Base-by-base conservation (phyloP, 2,888 invertebrate species). In the Cheilosia variabilis region DNA sequence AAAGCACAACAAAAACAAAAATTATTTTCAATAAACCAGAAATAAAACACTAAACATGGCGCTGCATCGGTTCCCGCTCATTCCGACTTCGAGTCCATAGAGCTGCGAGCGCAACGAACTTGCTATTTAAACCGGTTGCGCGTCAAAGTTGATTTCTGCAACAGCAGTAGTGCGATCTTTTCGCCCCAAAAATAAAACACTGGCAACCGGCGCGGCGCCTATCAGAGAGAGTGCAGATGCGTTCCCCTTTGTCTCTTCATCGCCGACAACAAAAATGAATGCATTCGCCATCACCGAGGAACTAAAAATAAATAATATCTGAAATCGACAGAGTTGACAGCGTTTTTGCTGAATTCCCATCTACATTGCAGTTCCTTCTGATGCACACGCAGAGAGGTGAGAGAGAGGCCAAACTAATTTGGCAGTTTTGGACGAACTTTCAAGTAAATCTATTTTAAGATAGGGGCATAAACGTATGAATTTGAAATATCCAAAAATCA, bases 11-110 rank as follows among this genome's bases (percentile, higher is more conserved):
- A 84, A 63, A 84, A 78, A 69, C 34, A n/a, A 72, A 57, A 81
- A 86, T 45, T 72, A 68, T 86, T 86, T 86, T 86, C 86, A 86
- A 86, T 81, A 86, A 81, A 86, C 86, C 86, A 86, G 86, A 86
- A 86, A 86, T 81, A 81, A 81, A 76, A 58, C 75, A 66, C 65
- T 66, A 60, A 58, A 75, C 53, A 57, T 13, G 62, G 43, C 24
- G 31, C 13, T 50, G 58, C 58, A 41, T 52, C 53, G 45, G 24
- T 34, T 45, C 55, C 43, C 65, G 24, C 52, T 34, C 47, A 7
- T 55, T 47, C 47, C 79, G 58, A 27, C 0, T 9, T 1, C 31
- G 1, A 57, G 60, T 58, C 63, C 31, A 27, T 22, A 47, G 58
- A 27, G 52, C 22, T 52, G 34, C 65, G 17, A 53, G 72, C 71